Percentiles rank a stretch among this genome's conserved stretches.
Evolutionary conservation across 2,797 vertebrate genomes (phyloP).

Genomic region (Pipistrellus pygmaeus): DNA sequence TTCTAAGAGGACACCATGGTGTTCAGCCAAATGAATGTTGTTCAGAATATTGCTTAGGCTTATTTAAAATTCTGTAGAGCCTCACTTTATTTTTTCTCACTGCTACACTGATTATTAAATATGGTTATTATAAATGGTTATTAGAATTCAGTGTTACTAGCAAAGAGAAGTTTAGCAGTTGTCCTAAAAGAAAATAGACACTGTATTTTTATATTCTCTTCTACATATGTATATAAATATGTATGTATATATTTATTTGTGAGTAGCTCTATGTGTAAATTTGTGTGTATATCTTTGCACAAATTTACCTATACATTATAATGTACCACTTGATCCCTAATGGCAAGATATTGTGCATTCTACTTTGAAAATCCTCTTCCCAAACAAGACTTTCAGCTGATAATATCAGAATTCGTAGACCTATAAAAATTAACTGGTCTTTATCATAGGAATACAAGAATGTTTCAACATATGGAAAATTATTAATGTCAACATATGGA

Average conservation of each 20-base stretch:
- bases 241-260: slow-evolving; percentile 15
- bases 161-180: slow-evolving; percentile 38
- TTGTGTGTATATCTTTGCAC: neutral
- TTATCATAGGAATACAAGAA: neutral
- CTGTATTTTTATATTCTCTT: neutral
- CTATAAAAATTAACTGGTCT: neutral
- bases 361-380: slow-evolving; percentile 28
- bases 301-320: neutral
- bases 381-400: slow-evolving; percentile 19
- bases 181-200: slow-evolving; percentile 52
- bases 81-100: slow-evolving; percentile 36
- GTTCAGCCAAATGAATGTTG: slow-evolving; percentile 51
- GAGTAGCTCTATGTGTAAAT: neutral
- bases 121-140: slow-evolving; percentile 43
- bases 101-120: slow-evolving; percentile 48
- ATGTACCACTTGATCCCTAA: neutral
- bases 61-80: slow-evolving; percentile 60
- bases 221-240: neutral
- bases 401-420: slow-evolving; percentile 14
- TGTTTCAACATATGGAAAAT: slow-evolving; percentile 40
- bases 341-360: slow-evolving; percentile 17
- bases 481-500: neutral
- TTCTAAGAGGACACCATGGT: slow-evolving; percentile 55
- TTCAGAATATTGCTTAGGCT: slow-evolving; percentile 56
- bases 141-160: slow-evolving; percentile 43